Percentiles rank a stretch among this genome's conserved stretches.
phyloP scores from a whole-genome alignment of 2,888 invertebrate species.

The Folsomia manolachei region DNA sequence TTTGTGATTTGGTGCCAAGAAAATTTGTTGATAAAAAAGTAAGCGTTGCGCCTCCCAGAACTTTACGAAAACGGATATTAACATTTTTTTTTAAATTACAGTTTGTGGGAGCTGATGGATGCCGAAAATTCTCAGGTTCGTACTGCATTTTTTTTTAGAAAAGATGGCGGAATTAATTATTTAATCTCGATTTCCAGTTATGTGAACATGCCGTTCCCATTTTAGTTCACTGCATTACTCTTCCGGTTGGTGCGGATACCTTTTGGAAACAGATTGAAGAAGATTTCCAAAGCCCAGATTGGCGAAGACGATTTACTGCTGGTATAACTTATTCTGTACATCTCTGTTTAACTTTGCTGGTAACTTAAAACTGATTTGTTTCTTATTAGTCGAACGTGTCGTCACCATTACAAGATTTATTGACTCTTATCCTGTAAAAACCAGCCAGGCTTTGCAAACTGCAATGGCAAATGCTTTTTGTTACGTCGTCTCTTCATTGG shows the following conservation, averaged over 20 bases:
- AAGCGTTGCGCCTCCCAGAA: slow-evolving; percentile 44
- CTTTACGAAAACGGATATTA: slow-evolving; percentile 13
- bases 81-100: slow-evolving; percentile 54
- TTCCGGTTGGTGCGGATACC: slow-evolving; percentile 90
- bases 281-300: slow-evolving; percentile 86
- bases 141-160: neutral
- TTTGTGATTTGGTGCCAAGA: slow-evolving; percentile 96
- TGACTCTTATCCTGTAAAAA: slow-evolving; percentile 81
- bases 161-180: neutral
- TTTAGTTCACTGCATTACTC: slow-evolving; percentile 88
- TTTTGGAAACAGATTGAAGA: slow-evolving; percentile 94
- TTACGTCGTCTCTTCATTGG: slow-evolving; percentile 91
- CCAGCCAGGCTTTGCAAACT: slow-evolving; percentile 80
- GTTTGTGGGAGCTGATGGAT: slow-evolving; percentile 88
- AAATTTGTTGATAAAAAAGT: slow-evolving; percentile 90
- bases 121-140: slow-evolving; percentile 78
- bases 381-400: slow-evolving; percentile 89
- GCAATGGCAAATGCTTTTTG: slow-evolving; percentile 95
- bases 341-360: too few relatives aligned
- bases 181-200: slow-evolving; percentile 54
- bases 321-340: too few relatives aligned
- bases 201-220: slow-evolving; percentile 89
- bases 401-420: slow-evolving; percentile 89
- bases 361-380: too few relatives aligned
- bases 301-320: slow-evolving; percentile 86